Base-by-base conservation (phyloP, 2,888 invertebrate species). In the Drosophila aldrichi region DNA sequence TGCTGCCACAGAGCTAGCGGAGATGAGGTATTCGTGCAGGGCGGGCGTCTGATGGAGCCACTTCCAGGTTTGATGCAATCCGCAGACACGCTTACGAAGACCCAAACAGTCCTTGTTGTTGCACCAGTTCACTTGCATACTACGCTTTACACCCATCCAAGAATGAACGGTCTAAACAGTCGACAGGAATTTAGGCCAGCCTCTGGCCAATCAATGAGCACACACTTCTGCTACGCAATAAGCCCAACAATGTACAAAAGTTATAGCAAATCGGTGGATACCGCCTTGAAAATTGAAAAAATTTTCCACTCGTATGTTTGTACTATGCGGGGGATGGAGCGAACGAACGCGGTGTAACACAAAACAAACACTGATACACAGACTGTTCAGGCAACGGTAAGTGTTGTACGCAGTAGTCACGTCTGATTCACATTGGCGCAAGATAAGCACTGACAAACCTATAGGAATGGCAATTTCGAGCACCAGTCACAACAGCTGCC, bases 41-140 rank as follows among this genome's bases (percentile, higher is more conserved):
- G 96, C 96, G 91, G 96, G 96, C 81, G 97, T 97, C 93, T 97
- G 97, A 93, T 97, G 97, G 93, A 97, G 94, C 97, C 97, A 97
- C 97, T 97, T 97, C 96, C 97, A 97, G 92, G 97, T 97, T 94
- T 97, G 97, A 94, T 97, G 97, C 94, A 97, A 95, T 94, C 95
- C 95, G 94, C 96, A 96, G 94, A 96, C 96, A 94, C 97, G 96
- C 95, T 95, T 95, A 94, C 97, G 96, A 94, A 97, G 96, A 95
- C 96, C 97, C 95, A 97, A 94, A 95, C 92, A 93, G 84, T 93
- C 93, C 84, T 93, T 93, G 82, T 90, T 84, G 74, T 20, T 77
- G 57, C 79, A 73, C 74, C 87, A 86, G 52, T 68, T 88, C n/a
- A 52, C 74, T 84, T 70, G 84, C 84, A 84, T 84, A 86, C 93